Conservation (phyloP, 2,888 invertebrate genomes). For the Nyleta sp. region DNA sequence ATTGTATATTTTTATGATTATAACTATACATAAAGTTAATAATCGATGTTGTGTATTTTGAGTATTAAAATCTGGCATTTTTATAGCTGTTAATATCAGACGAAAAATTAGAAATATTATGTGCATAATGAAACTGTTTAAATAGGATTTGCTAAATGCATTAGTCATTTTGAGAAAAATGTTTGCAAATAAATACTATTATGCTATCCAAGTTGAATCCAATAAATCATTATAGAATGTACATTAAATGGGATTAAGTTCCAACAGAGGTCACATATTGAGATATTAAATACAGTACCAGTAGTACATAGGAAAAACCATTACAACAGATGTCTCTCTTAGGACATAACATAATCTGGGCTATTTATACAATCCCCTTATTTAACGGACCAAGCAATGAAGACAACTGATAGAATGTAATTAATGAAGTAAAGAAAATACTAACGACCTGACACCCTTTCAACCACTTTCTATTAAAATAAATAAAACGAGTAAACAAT, state of each 20-base stretch:
- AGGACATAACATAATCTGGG: conserved; percentile 28
- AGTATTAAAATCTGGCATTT: no score
- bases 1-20: no score
- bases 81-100: no score
- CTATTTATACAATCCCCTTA: conserved; percentile 42
- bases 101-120: no score
- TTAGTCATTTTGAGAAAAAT: not conserved
- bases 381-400: conserved; percentile 30
- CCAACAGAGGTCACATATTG: conserved; percentile 37
- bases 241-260: conserved; percentile 22
- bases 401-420: conserved; percentile 17
- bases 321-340: conserved; percentile 47
- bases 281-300: conserved; percentile 38
- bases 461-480: not conserved
- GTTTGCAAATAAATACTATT: not conserved
- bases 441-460: not conserved
- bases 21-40: no score
- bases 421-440: conserved; percentile 9
- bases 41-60: no score
- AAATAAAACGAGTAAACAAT: not conserved
- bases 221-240: conserved; percentile 15
- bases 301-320: conserved; percentile 17
- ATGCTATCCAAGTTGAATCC: not conserved
- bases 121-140: no score
- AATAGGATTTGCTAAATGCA: no score